Evolutionary conservation across 2,888 invertebrate genomes (phyloP).

Genomic region (Pristionchus arcanus): DNA sequence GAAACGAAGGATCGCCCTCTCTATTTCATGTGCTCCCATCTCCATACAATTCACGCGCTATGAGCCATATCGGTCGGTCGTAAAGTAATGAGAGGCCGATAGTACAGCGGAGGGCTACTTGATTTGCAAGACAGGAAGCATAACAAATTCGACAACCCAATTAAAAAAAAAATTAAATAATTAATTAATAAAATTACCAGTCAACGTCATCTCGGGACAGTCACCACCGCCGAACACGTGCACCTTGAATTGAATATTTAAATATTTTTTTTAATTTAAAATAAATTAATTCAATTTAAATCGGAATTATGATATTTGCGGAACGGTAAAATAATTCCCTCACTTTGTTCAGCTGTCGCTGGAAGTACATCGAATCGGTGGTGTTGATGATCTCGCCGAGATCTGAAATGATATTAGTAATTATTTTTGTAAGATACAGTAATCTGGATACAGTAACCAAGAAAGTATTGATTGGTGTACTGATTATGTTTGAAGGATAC

Average conservation of each 20-base stretch:
- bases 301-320: background rate
- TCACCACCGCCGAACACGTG: conserved; percentile 86
- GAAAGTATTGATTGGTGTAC: too few relatives aligned
- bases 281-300: background rate
- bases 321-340: background rate
- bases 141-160: background rate
- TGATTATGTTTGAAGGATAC: too few relatives aligned
- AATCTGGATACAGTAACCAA: too few relatives aligned
- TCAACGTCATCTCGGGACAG: conserved; percentile 87
- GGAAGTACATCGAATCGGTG: conserved; percentile 77
- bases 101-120: background rate
- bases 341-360: conserved; percentile 73
- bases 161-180: background rate
- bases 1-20: background rate
- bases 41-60: background rate
- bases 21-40: background rate
- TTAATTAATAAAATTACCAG: conserved; percentile 80
- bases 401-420: conserved; percentile 61
- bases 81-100: background rate
- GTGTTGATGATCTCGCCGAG: conserved; percentile 73
- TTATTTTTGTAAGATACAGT: too few relatives aligned
- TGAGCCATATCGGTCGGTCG: background rate
- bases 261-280: background rate
- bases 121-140: background rate
- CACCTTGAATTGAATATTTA: conserved; percentile 59